Evolutionary conservation across 23 tunicate genomes (phyloP), one percentile per base, ranked within the genome.

Genomic region (Diplosoma virens): DNA sequence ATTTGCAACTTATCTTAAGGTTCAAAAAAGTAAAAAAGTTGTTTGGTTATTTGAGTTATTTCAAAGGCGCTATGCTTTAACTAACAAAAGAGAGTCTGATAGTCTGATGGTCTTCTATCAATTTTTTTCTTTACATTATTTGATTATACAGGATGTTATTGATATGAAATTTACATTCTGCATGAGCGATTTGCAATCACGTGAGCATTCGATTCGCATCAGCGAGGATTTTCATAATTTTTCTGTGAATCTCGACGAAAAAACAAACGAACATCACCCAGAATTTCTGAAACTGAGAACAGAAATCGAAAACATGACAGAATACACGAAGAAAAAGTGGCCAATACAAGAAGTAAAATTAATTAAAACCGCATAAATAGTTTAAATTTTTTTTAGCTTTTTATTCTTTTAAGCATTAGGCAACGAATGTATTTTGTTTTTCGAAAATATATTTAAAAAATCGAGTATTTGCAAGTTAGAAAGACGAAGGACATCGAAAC

Each of bases 271-370:
- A 0, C 20, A 16, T 31, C 22, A 9, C 21, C 26, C 63, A 45
- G 23, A 30, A 71, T 65, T 66, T 63, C 22, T 27, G 78, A 86
- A 86, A 66, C 35, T 86, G 3, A 64, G 96, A 59, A 71, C 75
- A 0, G 85, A 74, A 37, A 50, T 87, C 36, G 80, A 79, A 32
- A 37, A 35, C 1, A 58, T 58, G 23, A 67, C 60, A n/a, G 80
- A 58, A 20, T 33, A 18, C 23, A 59, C 69, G 22, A 61, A 24
- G 37, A 89, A 77, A 20, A 47, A 24, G 14, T 89, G 96, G 96
- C 96, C 96, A 20, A 30, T 89, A 2, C 75, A 63, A 41, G 88
- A 89, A 77, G 96, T 89, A 37, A 21, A 22, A 29, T 20, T 41
- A 7, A 7, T 41, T 41, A n/a, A n/a, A n/a, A n/a, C n/a, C n/a